Evolutionary conservation across 2,113 vertebrate species (phyloP).

Genomic region (Podarcis muralis): DNA sequence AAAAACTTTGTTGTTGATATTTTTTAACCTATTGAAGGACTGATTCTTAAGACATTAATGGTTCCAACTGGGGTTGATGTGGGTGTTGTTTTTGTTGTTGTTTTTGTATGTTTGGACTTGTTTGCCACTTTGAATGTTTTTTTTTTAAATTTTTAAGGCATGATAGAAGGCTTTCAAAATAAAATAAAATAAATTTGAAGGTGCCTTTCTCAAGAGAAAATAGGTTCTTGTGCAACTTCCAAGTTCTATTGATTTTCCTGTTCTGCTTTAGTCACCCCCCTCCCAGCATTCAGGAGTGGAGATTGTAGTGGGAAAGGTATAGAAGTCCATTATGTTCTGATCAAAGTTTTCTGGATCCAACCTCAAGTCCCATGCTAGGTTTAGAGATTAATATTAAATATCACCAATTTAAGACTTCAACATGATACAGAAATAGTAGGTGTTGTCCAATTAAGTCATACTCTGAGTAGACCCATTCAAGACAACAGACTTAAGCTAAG

Average conservation of each 20-base stretch:
- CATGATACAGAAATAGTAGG: background rate
- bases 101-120: background rate
- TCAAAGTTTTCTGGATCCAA: background rate
- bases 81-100: too few relatives aligned
- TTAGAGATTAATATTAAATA: background rate
- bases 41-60: background rate
- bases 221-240: background rate
- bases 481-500: too few relatives aligned
- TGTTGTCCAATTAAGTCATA: too few relatives aligned
- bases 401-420: background rate
- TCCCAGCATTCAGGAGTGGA: background rate
- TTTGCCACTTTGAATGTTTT: background rate
- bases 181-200: too few relatives aligned
- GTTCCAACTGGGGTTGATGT: too few relatives aligned
- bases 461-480: too few relatives aligned
- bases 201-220: background rate
- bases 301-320: background rate
- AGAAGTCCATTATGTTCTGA: background rate
- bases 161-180: too few relatives aligned
- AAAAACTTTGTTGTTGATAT: background rate
- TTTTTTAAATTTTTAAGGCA: background rate
- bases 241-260: background rate
- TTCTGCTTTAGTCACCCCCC: background rate
- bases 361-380: background rate
- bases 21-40: background rate